Evolutionary conservation across 2,113 vertebrate species (phyloP).

Genomic region (Hydropotes inermis): DNA sequence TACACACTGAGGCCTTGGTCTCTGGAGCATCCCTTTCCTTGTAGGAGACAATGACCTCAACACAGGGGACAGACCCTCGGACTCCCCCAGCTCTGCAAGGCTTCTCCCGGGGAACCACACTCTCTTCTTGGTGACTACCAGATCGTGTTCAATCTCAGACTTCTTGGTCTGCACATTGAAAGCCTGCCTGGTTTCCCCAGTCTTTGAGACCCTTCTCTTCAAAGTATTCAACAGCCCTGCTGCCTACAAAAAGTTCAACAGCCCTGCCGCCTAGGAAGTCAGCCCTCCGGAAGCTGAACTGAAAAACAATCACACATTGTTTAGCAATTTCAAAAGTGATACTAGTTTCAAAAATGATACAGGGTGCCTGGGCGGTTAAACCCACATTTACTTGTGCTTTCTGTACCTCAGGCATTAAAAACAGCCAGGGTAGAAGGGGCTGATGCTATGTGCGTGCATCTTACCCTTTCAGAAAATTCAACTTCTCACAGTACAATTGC

Average conservation of each 20-base stretch:
- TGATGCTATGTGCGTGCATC: neutral
- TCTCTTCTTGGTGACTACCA: neutral
- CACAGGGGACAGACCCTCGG: fast-evolving
- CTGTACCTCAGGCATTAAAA: neutral
- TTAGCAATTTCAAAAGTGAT: neutral
- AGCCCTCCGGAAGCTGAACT: neutral
- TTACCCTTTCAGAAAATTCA: neutral
- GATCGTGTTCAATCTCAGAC: neutral
- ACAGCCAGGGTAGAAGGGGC: neutral
- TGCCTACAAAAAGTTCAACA: neutral
- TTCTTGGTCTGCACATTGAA: neutral
- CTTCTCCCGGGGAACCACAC: neutral
- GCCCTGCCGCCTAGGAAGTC: neutral
- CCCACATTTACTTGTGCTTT: neutral
- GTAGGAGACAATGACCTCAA: neutral
- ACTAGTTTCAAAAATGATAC: neutral
- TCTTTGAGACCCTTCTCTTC: neutral
- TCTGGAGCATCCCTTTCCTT: too few relatives aligned
- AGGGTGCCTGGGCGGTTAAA: neutral
- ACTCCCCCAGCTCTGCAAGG: neutral
- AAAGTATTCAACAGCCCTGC: neutral
- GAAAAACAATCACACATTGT: neutral
- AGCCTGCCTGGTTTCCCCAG: neutral
- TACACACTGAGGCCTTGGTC: neutral
- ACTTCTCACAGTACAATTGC: neutral